phyloP scores from a whole-genome alignment of 1,140 invertebrate genomes.

The Macrotrachela quadricornifera region DNA sequence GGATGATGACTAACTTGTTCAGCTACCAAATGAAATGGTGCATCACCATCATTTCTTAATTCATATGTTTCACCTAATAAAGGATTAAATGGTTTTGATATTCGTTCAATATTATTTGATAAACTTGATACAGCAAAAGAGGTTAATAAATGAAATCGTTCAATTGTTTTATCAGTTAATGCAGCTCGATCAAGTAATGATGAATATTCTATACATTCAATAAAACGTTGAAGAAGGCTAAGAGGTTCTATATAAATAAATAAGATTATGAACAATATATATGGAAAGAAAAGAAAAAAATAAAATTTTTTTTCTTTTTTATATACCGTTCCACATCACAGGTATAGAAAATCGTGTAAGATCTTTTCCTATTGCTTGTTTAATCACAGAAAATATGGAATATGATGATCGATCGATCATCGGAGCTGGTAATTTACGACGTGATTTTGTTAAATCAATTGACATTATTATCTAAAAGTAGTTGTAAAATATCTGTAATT shows the following conservation, averaged over 20 bases:
- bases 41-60: constrained; percentile 45
- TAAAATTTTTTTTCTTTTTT: too few species aligned
- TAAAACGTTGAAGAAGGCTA: constrained; percentile 73
- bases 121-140: background rate
- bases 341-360: constrained; percentile 28
- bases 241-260: constrained; percentile 88
- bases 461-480: too few species aligned
- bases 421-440: constrained; percentile 45
- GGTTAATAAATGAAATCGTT: constrained; percentile 13
- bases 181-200: constrained; percentile 50
- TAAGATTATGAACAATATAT: constrained; percentile 94
- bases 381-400: constrained; percentile 53
- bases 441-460: too few species aligned
- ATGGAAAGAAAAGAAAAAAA: too few species aligned
- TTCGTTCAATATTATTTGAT: background rate
- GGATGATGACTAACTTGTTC: constrained; percentile 39
- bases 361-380: constrained; percentile 50
- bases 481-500: too few species aligned
- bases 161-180: constrained; percentile 33
- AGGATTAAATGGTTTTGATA: constrained; percentile 19
- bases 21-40: constrained; percentile 49
- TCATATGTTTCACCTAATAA: constrained; percentile 33
- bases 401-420: constrained; percentile 49
- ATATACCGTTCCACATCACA: constrained; percentile 30
- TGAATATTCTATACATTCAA: constrained; percentile 82